Evolutionary conservation across 2,113 vertebrate genomes (phyloP).

Genomic region (Cyanoderma ruficeps): DNA sequence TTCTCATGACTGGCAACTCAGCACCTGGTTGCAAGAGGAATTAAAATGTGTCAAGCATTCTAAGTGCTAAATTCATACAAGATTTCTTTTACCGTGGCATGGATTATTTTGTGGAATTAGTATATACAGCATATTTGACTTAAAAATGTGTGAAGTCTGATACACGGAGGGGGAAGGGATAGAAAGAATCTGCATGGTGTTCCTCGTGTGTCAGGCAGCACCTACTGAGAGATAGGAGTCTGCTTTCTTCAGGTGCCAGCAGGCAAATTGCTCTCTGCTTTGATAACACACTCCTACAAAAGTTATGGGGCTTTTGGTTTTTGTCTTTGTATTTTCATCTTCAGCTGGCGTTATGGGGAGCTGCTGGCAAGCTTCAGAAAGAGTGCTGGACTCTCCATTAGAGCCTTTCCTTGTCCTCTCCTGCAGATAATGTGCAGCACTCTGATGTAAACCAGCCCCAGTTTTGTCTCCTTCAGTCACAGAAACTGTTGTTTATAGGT

Average conservation of each 20-base stretch:
- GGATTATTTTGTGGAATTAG: background rate
- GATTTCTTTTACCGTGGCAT: background rate
- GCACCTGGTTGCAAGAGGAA: background rate
- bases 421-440: background rate
- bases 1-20: background rate
- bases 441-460: conserved; percentile 26
- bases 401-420: background rate
- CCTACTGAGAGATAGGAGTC: background rate
- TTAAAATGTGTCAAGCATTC: background rate
- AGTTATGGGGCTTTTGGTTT: background rate
- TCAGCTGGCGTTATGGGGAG: background rate
- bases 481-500: conserved; percentile 16
- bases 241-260: background rate
- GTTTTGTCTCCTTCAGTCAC: conserved; percentile 1
- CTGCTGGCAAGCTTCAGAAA: fast-evolving
- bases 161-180: fast-evolving
- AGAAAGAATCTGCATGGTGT: background rate
- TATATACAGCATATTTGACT: background rate
- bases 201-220: background rate
- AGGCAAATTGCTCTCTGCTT: background rate
- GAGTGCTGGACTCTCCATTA: background rate
- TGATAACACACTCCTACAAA: background rate
- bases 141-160: background rate
- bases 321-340: background rate
- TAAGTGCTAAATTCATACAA: background rate